phyloP scores from a whole-genome alignment of 2,113 vertebrate genomes.

The Mirza zaza region DNA sequence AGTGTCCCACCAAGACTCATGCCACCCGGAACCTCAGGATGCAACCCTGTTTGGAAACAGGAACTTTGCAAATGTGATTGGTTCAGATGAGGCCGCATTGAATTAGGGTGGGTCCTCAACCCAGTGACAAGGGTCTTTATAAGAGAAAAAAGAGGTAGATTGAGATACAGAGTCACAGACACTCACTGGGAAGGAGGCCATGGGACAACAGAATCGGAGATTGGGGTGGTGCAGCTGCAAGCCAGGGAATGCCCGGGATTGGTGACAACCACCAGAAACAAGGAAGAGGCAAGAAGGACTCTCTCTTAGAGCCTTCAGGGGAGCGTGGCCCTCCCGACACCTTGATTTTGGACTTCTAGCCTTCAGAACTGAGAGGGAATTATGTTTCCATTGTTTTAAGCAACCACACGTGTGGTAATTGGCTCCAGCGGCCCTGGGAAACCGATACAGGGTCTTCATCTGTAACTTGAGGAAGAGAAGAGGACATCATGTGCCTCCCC shows the following conservation, averaged over 20 bases:
- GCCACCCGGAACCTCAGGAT: background rate
- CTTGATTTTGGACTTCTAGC: background rate
- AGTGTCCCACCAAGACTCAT: background rate
- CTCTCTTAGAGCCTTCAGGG: fast-evolving
- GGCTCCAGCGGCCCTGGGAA: background rate
- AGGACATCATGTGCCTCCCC: fast-evolving
- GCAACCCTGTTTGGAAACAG: background rate
- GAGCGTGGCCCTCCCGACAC: no score
- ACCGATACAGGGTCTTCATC: background rate
- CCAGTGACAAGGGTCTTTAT: background rate
- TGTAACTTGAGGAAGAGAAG: background rate
- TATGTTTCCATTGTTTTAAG: background rate
- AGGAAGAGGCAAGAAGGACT: fast-evolving
- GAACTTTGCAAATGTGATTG: background rate
- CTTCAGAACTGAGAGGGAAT: background rate
- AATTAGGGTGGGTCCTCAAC: background rate
- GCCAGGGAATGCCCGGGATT: background rate
- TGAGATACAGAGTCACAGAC: background rate
- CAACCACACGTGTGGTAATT: fast-evolving
- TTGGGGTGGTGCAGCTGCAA: fast-evolving
- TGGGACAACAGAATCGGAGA: background rate
- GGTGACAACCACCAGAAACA: background rate
- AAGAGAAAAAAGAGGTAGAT: background rate
- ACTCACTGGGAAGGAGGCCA: background rate
- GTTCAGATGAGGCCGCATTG: background rate